Conservation (phyloP, 2,797 vertebrate species). For the Enteromius thamalakanensis region DNA sequence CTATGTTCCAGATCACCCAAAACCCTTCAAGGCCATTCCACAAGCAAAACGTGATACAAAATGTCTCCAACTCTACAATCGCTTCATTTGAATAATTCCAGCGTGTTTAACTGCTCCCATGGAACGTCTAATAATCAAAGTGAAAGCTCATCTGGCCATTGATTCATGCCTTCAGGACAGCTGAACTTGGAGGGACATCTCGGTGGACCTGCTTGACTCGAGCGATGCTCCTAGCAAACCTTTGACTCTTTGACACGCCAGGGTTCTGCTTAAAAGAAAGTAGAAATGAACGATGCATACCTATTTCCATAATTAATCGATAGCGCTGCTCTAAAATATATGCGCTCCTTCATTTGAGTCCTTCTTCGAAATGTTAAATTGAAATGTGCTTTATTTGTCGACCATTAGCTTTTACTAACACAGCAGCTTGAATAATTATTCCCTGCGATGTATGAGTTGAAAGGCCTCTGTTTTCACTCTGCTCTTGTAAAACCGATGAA, state of each 20-base stretch:
- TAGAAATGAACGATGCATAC: constrained; percentile 62
- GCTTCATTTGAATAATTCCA: constrained; percentile 75
- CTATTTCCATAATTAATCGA: constrained; percentile 66
- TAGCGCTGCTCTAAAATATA: constrained; percentile 29
- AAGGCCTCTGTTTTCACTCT: constrained; percentile 63
- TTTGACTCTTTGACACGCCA: constrained; percentile 77
- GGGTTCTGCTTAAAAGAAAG: constrained; percentile 68
- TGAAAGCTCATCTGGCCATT: constrained; percentile 74
- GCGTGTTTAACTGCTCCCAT: constrained; percentile 72
- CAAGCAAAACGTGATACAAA: not conserved
- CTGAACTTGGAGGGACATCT: constrained; percentile 72
- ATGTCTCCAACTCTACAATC: constrained; percentile 57
- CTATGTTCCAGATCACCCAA: constrained; percentile 16
- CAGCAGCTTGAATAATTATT: constrained; percentile 47
- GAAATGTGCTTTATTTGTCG: constrained; percentile 34
- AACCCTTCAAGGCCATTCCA: not conserved
- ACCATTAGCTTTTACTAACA: constrained; percentile 12
- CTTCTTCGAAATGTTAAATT: constrained; percentile 10
- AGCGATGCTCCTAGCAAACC: constrained; percentile 71
- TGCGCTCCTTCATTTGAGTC: not conserved
- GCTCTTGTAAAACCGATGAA: constrained; percentile 63
- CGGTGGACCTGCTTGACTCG: constrained; percentile 73
- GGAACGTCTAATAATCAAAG: constrained; percentile 73
- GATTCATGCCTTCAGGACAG: constrained; percentile 73
- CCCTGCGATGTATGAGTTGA: constrained; percentile 24